These are phyloP conservation scores for Dasysyrphus albostriatus DNA, from an alignment of 2,888 invertebrate species.

Conservation along the genomic window DNA sequence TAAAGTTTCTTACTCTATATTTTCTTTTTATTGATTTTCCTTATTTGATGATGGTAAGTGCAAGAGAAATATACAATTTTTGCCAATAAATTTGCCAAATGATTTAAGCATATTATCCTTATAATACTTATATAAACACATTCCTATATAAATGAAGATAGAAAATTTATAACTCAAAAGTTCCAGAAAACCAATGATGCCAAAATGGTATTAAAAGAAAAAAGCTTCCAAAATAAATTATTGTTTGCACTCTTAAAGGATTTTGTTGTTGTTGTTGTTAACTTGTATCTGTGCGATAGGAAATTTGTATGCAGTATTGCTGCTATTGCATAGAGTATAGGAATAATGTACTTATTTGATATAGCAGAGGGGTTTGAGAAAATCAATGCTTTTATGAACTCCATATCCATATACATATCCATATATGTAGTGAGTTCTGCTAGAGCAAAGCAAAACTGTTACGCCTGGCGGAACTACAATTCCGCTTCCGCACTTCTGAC, in stretches of 20 bases:
- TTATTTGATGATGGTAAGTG: background rate
- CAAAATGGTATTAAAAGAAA: background rate
- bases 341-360: background rate
- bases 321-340: background rate
- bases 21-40: background rate
- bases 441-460: background rate
- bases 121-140: conserved; percentile 20
- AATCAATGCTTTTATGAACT: conserved; percentile 47
- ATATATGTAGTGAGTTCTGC: too few species aligned
- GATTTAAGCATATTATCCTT: conserved; percentile 20
- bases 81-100: conserved; percentile 2
- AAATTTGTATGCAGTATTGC: conserved; percentile 15
- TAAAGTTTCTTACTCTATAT: background rate
- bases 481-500: conserved; percentile 45
- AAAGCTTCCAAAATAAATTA: conserved; percentile 47
- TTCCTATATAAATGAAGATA: background rate
- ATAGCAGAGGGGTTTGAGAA: conserved; percentile 32
- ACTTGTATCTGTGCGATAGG: conserved; percentile 28
- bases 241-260: conserved; percentile 28
- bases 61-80: background rate
- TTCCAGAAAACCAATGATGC: conserved; percentile 47
- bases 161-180: conserved; percentile 8
- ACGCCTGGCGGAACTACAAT: conserved; percentile 46
- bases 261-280: background rate
- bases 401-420: background rate